These are phyloP conservation scores for Agrypnia vestita DNA, from an alignment of 1,140 invertebrate species.

Conservation along the genomic window DNA sequence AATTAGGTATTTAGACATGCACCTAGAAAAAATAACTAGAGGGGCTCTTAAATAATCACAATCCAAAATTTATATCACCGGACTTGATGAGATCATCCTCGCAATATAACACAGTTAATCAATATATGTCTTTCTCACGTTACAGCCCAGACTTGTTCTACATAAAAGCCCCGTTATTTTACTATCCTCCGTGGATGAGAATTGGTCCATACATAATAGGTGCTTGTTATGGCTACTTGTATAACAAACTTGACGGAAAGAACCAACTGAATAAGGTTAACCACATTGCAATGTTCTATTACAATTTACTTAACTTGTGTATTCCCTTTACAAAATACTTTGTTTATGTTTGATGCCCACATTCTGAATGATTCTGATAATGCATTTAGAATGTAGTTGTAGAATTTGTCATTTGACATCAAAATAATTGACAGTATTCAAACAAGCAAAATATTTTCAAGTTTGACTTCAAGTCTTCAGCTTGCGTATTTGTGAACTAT, in stretches of 20 bases:
- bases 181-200: constrained; percentile 72
- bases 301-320: not conserved
- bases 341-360: no score
- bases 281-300: not conserved
- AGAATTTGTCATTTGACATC: no score
- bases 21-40: no score
- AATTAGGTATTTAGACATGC: no score
- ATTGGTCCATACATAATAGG: constrained; percentile 73
- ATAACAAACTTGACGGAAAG: constrained; percentile 14
- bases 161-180: constrained; percentile 66
- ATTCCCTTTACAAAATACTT: no score
- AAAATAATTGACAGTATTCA: no score
- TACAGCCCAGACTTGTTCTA: constrained; percentile 66
- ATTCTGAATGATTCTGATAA: no score
- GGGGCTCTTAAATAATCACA: not conserved
- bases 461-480: no score
- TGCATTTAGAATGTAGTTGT: no score
- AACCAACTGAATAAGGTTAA: constrained; percentile 22
- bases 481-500: no score
- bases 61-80: not conserved
- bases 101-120: not conserved
- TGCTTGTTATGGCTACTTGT: constrained; percentile 68
- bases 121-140: not conserved
- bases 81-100: not conserved
- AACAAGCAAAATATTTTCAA: no score